phyloP scores from a whole-genome alignment of 2,888 invertebrate species.

The Caenorhabditis macrosperma region DNA sequence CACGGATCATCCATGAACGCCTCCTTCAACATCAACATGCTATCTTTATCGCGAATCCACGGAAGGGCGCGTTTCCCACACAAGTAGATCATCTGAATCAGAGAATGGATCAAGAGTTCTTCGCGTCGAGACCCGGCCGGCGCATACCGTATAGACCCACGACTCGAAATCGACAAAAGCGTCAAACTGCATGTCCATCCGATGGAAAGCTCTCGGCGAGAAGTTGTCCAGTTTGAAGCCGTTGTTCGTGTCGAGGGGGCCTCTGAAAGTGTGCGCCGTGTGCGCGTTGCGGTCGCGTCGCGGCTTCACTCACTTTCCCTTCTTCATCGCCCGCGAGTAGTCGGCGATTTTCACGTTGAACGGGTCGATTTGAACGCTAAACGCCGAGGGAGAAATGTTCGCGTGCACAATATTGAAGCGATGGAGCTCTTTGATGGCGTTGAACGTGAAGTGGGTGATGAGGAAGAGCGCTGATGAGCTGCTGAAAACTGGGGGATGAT shows the following conservation, averaged over 20 bases:
- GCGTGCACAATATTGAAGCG: conserved; percentile 15
- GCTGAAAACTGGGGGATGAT: background rate
- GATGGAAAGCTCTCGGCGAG: conserved; percentile 34
- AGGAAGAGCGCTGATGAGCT: conserved; percentile 2
- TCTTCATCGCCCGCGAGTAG: conserved; percentile 10
- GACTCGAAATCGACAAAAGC: conserved; percentile 34
- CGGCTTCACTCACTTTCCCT: conserved; percentile 1
- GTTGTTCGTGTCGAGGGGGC: background rate
- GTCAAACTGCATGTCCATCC: conserved; percentile 12
- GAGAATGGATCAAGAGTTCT: background rate
- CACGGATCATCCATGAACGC: conserved; percentile 1
- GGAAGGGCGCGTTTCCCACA: background rate
- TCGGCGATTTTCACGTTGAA: conserved; percentile 31
- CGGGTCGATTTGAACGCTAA: conserved; percentile 23
- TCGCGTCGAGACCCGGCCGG: background rate
- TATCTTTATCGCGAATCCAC: conserved; percentile 3
- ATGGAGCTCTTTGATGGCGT: conserved; percentile 39
- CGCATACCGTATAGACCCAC: conserved; percentile 35
- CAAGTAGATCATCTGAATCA: conserved; percentile 34
- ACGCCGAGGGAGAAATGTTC: conserved; percentile 30
- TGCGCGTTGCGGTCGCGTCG: background rate
- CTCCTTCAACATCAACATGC: conserved; percentile 31
- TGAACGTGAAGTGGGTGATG: conserved; percentile 29
- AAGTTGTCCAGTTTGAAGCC: conserved; percentile 12
- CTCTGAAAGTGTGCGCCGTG: background rate